Base-by-base conservation (phyloP, 2,797 vertebrate genomes). In the Notolepis coatsorum region DNA sequence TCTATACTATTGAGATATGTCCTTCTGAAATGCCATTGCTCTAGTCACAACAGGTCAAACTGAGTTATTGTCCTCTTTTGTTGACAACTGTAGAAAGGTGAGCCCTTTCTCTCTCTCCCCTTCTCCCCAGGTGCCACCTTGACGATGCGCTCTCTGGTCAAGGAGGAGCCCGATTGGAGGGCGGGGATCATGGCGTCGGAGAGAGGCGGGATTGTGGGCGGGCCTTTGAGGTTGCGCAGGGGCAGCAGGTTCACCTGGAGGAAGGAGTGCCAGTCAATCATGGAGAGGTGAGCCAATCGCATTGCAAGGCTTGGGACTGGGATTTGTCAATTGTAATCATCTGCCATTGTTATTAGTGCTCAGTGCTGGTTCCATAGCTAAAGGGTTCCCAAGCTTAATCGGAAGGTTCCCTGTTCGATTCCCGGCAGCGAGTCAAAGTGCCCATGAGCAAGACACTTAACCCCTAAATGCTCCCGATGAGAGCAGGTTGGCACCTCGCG, bases 211-310 rank as follows among this genome's bases (percentile, higher is more conserved):
- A 67, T 90, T 1, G 88, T 86, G 39, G 86, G 88, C 0, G 93
- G 91, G 1, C 90, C 92, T 18, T 84, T 94, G 46, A 88, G 93
- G 81, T 82, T 94, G 61, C 90, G 93, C 3, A 82, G 93, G 67
- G 93, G 93, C 46, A 94, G 93, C 79, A 82, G 93, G 46, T 94
- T 94, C 80, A 94, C 93, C 69, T 94, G 93, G 93, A 93, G 93
- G 77, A 94, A 94, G 86, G 93, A 94, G 87, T 94, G 93, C 71
- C 93, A 94, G 47, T 92, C 93, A 3, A 93, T 94, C 77, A 94
- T 94, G 93, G 93, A 94, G 82, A 94, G 93, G 93, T 93, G 61
- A 84, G 84, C 18, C 4, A 33, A 57, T 39, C 20, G 39, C 24
- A 8, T 10, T 21, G 9, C n/a, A n/a, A n/a, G n/a, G n/a, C n/a